Evolutionary conservation across 2,888 invertebrate species (phyloP), one percentile per base, ranked within the genome.

Genomic region (Mythimna pallens): DNA sequence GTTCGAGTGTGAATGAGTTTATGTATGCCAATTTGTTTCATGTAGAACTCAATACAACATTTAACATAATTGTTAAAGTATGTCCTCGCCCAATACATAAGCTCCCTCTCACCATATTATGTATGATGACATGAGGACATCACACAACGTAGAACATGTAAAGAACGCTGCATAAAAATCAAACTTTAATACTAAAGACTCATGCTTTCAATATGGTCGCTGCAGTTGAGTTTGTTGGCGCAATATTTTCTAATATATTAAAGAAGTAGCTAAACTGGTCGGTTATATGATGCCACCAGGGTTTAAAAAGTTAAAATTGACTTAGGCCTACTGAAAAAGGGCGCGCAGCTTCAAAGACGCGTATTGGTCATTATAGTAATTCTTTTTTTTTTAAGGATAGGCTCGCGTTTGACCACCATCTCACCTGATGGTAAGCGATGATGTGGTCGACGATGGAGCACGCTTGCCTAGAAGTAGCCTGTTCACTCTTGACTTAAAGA

Each of bases 41-140:
- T 90, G 88, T 90, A 89, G 86, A 88, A 88, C 88, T 89, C 88
- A 89, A 87, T 84, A 87, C 69, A 71, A 85, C 78, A 86, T 78
- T 79, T 78, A 79, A 85, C 66, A 75, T 63, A 68, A 20, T 77
- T 81, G 73, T 81, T 78, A 78, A 70, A 65, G 65, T 73, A 70
- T 82, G 77, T 86, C 87, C 87, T 85, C 84, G 68, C 82, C 88
- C 83, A 86, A 83, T 87, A 89, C 86, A 88, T 87, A 91, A 91
- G 90, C 90, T 88, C 87, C 91, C 92, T 90, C 88, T 88, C 90
- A 93, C 94, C 93, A 87, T 65, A 83, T 86, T 86, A 88, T 83
- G 89, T 89, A 89, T 87, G 86, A 89, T 86, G 86, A 87, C 86
- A 90, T 90, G 89, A 84, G 74, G 85, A 92, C 88, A 87, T 90